Evolutionary conservation across 2,888 invertebrate species (phyloP).

Genomic region (Apoderus coryli): DNA sequence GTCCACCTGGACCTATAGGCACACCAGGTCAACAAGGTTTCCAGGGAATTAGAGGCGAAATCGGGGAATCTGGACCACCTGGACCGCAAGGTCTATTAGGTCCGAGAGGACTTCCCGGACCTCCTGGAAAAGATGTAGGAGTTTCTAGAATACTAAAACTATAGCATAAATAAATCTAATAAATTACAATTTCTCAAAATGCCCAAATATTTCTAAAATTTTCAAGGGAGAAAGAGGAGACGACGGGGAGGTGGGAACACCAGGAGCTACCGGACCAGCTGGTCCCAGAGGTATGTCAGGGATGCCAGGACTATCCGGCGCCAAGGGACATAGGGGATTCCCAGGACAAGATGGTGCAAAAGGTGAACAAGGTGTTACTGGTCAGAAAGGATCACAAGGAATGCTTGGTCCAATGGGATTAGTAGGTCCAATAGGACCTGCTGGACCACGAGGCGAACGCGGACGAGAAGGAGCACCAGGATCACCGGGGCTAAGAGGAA

Average conservation of each 20-base stretch:
- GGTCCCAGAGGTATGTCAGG: constrained; percentile 61
- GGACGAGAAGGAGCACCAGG: constrained; percentile 73
- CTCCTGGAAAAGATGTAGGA: constrained; percentile 64
- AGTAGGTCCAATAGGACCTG: constrained; percentile 56
- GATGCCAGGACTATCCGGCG: constrained; percentile 65
- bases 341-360: constrained; percentile 67
- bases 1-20: constrained; percentile 48
- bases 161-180: no score
- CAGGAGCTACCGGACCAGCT: constrained; percentile 53
- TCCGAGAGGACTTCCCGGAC: constrained; percentile 51
- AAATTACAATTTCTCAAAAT: no score
- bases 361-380: constrained; percentile 60
- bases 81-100: constrained; percentile 45
- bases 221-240: constrained; percentile 58
- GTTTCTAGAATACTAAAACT: no score
- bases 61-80: constrained; percentile 58
- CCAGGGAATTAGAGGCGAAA: constrained; percentile 66
- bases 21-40: constrained; percentile 64
- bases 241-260: constrained; percentile 65
- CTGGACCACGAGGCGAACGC: constrained; percentile 69
- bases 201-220: constrained; percentile 3
- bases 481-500: constrained; percentile 60
- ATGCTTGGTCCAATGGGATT: constrained; percentile 53
- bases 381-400: constrained; percentile 63
- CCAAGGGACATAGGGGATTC: constrained; percentile 72